Evolutionary conservation across 2,113 vertebrate species (phyloP).

Genomic region (Oxyruncus cristatus): DNA sequence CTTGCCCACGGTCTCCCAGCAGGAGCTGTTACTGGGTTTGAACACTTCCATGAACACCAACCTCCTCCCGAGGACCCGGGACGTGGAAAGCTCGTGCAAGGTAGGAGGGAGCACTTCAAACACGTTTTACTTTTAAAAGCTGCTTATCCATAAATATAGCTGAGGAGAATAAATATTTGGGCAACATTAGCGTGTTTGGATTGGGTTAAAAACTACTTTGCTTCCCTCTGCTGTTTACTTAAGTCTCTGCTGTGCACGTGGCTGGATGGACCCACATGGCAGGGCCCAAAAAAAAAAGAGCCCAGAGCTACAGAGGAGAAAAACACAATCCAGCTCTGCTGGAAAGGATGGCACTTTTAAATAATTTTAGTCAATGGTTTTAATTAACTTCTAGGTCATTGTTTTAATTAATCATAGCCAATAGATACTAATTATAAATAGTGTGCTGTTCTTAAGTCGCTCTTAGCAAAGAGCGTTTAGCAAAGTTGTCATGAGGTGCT

Average conservation of each 20-base stretch:
- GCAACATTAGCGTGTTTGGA: background rate
- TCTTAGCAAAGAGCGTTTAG: background rate
- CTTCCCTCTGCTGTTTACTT: background rate
- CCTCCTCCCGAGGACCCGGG: background rate
- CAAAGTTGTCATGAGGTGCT: background rate
- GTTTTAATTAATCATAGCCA: background rate
- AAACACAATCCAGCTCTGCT: background rate
- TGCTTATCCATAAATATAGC: background rate
- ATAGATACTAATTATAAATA: background rate
- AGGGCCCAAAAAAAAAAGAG: background rate
- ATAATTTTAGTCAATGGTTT: background rate
- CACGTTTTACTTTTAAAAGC: background rate
- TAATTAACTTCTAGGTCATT: background rate
- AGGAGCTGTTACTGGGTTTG: background rate
- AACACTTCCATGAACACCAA: fast-evolving
- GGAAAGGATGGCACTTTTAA: background rate
- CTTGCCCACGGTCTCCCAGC: background rate
- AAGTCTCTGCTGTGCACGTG: background rate
- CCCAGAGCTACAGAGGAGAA: background rate
- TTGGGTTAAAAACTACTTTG: background rate
- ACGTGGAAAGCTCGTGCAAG: fast-evolving
- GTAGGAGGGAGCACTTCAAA: background rate
- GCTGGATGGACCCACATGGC: background rate
- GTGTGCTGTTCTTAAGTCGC: background rate
- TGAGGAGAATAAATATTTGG: background rate